Percentiles rank a stretch among this genome's conserved stretches.
phyloP scores from a whole-genome alignment of 2,797 vertebrate genomes.

The Brotogeris chrysoptera region DNA sequence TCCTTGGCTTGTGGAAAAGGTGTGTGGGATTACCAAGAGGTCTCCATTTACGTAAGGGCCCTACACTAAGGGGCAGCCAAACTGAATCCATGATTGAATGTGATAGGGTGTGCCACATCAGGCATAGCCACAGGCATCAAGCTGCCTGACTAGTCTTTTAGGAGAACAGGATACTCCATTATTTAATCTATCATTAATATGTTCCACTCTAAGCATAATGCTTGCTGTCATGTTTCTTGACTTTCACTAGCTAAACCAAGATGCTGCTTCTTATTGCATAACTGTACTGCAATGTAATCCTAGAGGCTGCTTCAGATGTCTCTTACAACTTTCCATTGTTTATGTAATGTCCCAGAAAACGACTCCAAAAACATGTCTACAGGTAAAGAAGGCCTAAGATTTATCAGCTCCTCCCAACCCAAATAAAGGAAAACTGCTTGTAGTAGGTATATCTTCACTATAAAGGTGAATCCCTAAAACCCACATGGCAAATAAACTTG shows the following conservation, averaged over 20 bases:
- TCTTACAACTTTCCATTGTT: background rate
- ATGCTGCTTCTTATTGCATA: conserved; percentile 15
- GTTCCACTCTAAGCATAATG: conserved; percentile 11
- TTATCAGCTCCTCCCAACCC: accelerated
- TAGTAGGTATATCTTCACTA: background rate
- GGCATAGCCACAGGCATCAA: background rate
- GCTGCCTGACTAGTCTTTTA: background rate
- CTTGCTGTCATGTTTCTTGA: conserved; percentile 43
- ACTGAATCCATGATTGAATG: background rate
- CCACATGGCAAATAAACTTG: background rate
- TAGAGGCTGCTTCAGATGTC: background rate
- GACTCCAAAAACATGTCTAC: background rate
- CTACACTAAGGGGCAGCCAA: background rate
- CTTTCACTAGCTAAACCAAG: background rate
- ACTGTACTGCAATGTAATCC: background rate
- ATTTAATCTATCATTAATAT: conserved; percentile 46
- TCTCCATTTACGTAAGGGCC: background rate
- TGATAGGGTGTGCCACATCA: background rate
- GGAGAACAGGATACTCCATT: background rate
- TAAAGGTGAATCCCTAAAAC: background rate
- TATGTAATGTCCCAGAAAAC: background rate
- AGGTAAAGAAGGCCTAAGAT: background rate
- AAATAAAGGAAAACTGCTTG: background rate
- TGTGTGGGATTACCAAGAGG: background rate
- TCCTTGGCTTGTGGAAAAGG: background rate